A percentile compares a stretch with the other conserved stretches of the same genome.
These are phyloP conservation scores for Neoscelio sp. DNA, from an alignment of 2,888 invertebrate genomes.

Conservation along the genomic window DNA sequence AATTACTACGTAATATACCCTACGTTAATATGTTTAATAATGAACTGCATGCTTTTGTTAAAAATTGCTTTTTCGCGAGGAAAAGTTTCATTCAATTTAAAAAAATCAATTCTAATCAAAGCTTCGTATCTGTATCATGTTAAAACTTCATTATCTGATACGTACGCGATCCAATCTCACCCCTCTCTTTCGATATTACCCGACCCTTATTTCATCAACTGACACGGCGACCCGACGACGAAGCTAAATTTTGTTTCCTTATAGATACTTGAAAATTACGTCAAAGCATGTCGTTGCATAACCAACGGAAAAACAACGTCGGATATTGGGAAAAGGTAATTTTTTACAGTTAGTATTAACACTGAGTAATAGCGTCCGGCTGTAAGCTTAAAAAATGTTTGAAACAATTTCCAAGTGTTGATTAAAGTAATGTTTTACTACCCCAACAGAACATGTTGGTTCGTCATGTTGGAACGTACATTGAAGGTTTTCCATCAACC, in stretches of 20 bases:
- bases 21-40: too few relatives aligned
- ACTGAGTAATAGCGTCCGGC: too few relatives aligned
- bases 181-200: conserved; percentile 14
- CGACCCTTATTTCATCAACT: conserved; percentile 16
- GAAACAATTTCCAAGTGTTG: too few relatives aligned
- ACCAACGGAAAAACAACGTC: neutral
- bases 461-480: too few relatives aligned
- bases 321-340: neutral
- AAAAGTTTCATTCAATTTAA: neutral
- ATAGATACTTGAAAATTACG: conserved; percentile 3
- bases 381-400: too few relatives aligned
- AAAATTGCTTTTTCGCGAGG: too few relatives aligned
- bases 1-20: too few relatives aligned
- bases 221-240: conserved; percentile 1
- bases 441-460: too few relatives aligned
- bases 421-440: too few relatives aligned
- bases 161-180: conserved; percentile 5
- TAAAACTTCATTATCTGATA: conserved; percentile 7
- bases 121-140: neutral
- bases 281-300: conserved; percentile 1
- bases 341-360: too few relatives aligned
- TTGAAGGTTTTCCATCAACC: too few relatives aligned
- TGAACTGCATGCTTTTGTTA: too few relatives aligned
- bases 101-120: conserved; percentile 1
- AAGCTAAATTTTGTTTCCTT: conserved; percentile 13